A percentile compares a stretch with the other conserved stretches of the same genome.
phyloP scores from a whole-genome alignment of 2,113 vertebrate genomes.

The Burhinus bistriatus region DNA sequence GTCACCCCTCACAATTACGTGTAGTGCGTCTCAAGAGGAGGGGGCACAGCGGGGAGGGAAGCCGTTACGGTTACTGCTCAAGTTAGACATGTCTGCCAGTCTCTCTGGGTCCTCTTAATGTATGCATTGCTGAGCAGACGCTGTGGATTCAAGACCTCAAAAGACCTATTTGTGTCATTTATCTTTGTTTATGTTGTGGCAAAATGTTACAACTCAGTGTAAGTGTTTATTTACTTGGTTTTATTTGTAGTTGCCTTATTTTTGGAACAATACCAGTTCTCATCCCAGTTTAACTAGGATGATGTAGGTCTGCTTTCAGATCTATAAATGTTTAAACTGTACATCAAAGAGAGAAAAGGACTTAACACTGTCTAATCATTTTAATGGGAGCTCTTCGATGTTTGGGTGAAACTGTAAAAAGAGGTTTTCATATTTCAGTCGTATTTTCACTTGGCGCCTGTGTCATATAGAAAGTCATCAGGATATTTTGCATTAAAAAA shows the following conservation, averaged over 20 bases:
- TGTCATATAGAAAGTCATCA: not conserved
- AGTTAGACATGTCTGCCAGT: not conserved
- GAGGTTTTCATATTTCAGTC: not conserved
- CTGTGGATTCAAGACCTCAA: not conserved
- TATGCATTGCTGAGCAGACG: not conserved
- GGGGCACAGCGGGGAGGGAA: no score
- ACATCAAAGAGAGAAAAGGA: not conserved
- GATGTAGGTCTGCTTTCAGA: not conserved
- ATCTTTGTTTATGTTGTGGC: not conserved
- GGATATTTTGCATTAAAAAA: not conserved
- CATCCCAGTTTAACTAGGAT: not conserved
- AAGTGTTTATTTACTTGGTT: not conserved
- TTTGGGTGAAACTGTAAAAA: not conserved
- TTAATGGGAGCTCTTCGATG: not conserved
- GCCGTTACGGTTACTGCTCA: not conserved
- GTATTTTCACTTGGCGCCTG: not conserved
- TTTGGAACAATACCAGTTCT: not conserved
- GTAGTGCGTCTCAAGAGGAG: not conserved
- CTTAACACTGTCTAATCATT: not conserved
- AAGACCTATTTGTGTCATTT: not conserved
- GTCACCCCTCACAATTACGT: not conserved
- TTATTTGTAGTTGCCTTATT: not conserved
- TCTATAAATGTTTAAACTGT: conserved; percentile 19
- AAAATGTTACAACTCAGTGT: not conserved
- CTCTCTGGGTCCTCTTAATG: not conserved